Percentiles rank a stretch among this genome's conserved stretches.
Conservation (phyloP, 92 coral and sea anemone species). For the Porites rus region DNA sequence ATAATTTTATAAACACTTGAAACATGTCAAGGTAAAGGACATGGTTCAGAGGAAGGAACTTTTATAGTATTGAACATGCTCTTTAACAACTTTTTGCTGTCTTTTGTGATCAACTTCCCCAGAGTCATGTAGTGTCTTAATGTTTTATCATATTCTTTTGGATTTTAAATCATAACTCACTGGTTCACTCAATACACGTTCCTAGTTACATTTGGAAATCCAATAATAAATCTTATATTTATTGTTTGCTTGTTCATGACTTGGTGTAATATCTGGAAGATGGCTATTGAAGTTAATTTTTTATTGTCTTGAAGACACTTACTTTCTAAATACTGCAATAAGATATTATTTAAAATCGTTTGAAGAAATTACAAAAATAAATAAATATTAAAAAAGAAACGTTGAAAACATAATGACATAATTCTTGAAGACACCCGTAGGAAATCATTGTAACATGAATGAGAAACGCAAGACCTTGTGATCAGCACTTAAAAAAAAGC, state of each 20-base stretch:
- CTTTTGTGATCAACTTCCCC: background rate
- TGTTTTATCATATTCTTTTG: background rate
- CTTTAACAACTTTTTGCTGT: background rate
- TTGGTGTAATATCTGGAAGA: background rate
- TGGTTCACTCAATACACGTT: background rate
- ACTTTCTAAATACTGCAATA: too few relatives aligned
- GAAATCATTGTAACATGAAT: too few relatives aligned
- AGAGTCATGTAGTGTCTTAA: background rate
- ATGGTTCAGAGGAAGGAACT: background rate
- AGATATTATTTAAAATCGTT: too few relatives aligned
- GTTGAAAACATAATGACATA: too few relatives aligned
- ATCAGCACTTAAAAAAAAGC: too few relatives aligned
- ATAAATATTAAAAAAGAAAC: too few relatives aligned
- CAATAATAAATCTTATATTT: too few relatives aligned
- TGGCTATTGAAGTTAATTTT: background rate
- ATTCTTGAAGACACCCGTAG: too few relatives aligned
- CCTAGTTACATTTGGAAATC: background rate
- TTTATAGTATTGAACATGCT: background rate
- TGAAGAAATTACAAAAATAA: too few relatives aligned
- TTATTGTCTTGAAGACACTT: too few relatives aligned
- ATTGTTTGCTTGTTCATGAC: background rate
- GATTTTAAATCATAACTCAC: background rate
- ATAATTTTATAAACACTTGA: background rate
- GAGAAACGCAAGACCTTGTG: too few relatives aligned
- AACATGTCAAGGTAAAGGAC: background rate